Percentiles rank a stretch among this genome's conserved stretches.
These are phyloP conservation scores for Drosophila colorata DNA, from an alignment of 2,888 invertebrate species.

Conservation along the genomic window DNA sequence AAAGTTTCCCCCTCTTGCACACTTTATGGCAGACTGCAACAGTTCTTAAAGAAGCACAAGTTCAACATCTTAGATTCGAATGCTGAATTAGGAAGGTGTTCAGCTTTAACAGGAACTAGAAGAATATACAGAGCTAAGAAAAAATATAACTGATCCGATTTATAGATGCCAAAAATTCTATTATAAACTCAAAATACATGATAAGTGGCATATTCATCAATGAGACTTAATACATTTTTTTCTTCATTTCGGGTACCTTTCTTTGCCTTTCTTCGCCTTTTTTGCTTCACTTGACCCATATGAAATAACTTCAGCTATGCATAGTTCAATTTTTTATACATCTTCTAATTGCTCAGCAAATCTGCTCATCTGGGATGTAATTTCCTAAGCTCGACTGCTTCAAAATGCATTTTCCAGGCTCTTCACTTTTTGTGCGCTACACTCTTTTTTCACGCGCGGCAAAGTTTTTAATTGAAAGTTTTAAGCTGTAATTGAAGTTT, in stretches of 20 bases:
- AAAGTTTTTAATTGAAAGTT: conserved; percentile 77
- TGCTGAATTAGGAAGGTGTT: not conserved
- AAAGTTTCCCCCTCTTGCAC: conserved; percentile 27
- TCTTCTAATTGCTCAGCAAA: conserved; percentile 46
- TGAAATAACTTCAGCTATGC: conserved; percentile 12
- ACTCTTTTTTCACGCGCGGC: conserved; percentile 59
- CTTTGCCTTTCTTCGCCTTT: not conserved
- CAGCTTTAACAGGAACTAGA: conserved; percentile 3
- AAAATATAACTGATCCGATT: too few species aligned
- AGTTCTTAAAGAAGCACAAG: conserved; percentile 41
- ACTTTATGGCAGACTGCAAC: conserved; percentile 21
- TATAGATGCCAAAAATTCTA: too few species aligned
- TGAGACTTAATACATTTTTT: conserved; percentile 7
- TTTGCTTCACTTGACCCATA: conserved; percentile 15
- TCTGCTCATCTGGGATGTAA: conserved; percentile 43
- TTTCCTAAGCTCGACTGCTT: conserved; percentile 42
- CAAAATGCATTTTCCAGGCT: conserved; percentile 48
- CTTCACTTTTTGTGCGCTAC: conserved; percentile 21
- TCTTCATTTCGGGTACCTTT: not conserved
- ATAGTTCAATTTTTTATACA: conserved; percentile 8
- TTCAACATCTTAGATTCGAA: conserved; percentile 15
- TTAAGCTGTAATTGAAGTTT: conserved; percentile 78
- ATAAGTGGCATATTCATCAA: too few species aligned
- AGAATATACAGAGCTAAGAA: not conserved
- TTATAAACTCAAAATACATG: too few species aligned